These are phyloP conservation scores for Nipponia nippon DNA, from an alignment of 2,113 vertebrate species.

Conservation along the genomic window DNA sequence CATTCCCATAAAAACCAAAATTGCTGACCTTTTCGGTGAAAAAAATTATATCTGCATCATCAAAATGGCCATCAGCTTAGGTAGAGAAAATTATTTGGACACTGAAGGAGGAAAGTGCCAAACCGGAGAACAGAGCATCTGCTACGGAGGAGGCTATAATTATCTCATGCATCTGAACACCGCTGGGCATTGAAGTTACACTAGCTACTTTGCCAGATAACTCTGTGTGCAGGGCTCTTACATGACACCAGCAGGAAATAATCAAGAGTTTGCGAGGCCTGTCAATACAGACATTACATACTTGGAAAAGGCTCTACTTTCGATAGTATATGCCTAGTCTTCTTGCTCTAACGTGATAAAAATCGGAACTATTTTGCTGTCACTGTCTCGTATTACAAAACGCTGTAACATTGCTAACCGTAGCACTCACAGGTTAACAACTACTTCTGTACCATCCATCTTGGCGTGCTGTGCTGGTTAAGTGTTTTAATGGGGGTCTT, in stretches of 20 bases:
- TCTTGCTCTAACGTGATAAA: not conserved
- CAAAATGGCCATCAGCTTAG: not conserved
- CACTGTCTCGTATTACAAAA: not conserved
- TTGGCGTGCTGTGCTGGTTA: not conserved
- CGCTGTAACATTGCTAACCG: not conserved
- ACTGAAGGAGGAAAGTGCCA: constrained; percentile 31
- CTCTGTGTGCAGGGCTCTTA: not conserved
- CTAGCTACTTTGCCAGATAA: constrained; percentile 9
- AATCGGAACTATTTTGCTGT: constrained; percentile 1
- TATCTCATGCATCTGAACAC: constrained; percentile 54
- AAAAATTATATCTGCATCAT: not conserved
- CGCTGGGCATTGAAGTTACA: constrained; percentile 18
- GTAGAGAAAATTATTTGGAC: constrained; percentile 15
- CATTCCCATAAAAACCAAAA: not conserved
- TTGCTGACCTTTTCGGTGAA: not conserved
- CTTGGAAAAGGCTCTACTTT: not conserved
- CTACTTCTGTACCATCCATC: not conserved
- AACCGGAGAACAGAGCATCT: constrained; percentile 42
- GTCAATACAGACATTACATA: not conserved
- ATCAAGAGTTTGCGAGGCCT: constrained; percentile 1
- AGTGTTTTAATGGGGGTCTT: not conserved
- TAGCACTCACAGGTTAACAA: not conserved
- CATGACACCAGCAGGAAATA: constrained; percentile 27
- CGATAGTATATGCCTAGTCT: not conserved
- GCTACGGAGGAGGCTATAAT: constrained; percentile 41